Conservation (phyloP, 2,797 vertebrate genomes). For the Cygnus olor region DNA sequence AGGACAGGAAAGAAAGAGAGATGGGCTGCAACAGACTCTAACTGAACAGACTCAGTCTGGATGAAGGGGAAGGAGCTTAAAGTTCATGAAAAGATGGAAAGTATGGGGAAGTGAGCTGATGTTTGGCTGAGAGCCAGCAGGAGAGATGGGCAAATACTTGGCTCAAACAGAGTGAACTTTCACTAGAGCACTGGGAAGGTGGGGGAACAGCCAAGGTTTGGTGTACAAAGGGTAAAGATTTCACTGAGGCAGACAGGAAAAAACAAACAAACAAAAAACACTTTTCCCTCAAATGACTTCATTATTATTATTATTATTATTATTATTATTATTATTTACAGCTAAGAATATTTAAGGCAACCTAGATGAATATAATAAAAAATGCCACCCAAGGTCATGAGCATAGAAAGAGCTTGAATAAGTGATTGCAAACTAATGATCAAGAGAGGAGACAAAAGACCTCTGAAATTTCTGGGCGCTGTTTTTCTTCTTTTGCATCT, state of each 20-base stretch:
- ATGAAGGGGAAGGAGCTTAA: background rate
- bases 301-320: no score
- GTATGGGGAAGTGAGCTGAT: background rate
- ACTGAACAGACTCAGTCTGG: background rate
- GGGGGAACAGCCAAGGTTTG: background rate
- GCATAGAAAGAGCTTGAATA: background rate
- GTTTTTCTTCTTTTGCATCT: background rate
- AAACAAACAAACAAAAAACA: background rate
- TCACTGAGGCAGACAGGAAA: background rate
- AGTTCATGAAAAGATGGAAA: background rate
- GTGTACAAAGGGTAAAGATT: background rate
- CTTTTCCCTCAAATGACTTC: background rate
- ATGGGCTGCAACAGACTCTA: background rate
- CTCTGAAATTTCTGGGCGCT: background rate
- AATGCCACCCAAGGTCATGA: background rate
- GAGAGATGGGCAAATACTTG: background rate
- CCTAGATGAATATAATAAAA: background rate
- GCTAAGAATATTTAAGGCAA: background rate
- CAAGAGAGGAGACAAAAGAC: background rate
- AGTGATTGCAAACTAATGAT: background rate
- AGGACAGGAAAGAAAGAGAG: background rate
- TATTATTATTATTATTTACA: background rate
- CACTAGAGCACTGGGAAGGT: background rate
- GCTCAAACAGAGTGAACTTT: background rate
- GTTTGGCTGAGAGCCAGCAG: background rate